phyloP scores from a whole-genome alignment of 2,113 vertebrate genomes.

The Cacatua alba region DNA sequence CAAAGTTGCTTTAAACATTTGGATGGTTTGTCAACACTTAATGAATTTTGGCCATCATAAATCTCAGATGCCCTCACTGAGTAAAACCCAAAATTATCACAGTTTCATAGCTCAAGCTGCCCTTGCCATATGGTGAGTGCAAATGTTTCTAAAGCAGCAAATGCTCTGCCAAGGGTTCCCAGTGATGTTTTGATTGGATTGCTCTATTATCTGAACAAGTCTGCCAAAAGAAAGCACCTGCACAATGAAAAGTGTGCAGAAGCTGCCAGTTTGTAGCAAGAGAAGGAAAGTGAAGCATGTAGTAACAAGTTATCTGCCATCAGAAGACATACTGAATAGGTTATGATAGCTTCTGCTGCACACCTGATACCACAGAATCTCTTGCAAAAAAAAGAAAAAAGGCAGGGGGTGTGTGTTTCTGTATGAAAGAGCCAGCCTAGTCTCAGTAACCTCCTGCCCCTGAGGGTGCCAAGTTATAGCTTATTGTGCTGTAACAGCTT shows the following conservation, averaged over 20 bases:
- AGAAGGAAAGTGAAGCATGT: slow-evolving; percentile 13
- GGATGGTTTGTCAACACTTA: slow-evolving; percentile 53
- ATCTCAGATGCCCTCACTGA: slow-evolving; percentile 50
- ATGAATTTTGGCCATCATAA: slow-evolving; percentile 66
- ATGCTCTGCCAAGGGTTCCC: slow-evolving; percentile 70
- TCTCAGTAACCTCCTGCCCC: not conserved
- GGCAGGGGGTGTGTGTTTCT: rapidly evolving
- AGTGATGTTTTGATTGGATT: slow-evolving; percentile 73
- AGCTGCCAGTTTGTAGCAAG: slow-evolving; percentile 30
- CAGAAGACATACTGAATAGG: not conserved
- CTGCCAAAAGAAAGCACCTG: slow-evolving; percentile 76
- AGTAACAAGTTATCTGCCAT: slow-evolving; percentile 45
- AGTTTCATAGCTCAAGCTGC: slow-evolving; percentile 59
- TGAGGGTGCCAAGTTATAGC: not conserved
- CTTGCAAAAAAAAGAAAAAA: not conserved
- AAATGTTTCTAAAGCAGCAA: slow-evolving; percentile 76
- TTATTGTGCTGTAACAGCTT: not conserved
- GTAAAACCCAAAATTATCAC: slow-evolving; percentile 53
- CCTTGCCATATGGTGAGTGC: slow-evolving; percentile 75
- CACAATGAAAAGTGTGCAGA: slow-evolving; percentile 29
- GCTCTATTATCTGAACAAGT: slow-evolving; percentile 70
- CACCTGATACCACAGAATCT: not conserved
- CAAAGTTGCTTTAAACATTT: slow-evolving; percentile 31
- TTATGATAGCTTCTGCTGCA: not conserved
- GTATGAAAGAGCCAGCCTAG: not conserved